Percentiles rank a stretch among this genome's conserved stretches.
Evolutionary conservation across 1,140 invertebrate genomes (phyloP).

Genomic region (Phymastichus coffea): DNA sequence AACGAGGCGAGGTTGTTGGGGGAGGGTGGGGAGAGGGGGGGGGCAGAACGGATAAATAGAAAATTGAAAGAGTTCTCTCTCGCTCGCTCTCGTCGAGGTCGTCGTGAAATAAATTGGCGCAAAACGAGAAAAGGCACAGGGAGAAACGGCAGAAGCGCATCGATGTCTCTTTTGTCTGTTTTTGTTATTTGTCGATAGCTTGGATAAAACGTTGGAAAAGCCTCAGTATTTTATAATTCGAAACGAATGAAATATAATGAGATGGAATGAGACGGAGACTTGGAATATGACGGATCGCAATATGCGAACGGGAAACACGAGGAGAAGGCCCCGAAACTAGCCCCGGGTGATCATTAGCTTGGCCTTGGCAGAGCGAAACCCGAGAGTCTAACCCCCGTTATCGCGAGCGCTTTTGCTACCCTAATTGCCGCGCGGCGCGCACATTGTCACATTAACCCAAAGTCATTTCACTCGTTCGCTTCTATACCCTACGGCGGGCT

Average conservation of each 20-base stretch:
- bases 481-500: too few relatives aligned
- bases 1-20: slow-evolving; percentile 5
- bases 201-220: too few relatives aligned
- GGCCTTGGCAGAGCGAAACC: slow-evolving; percentile 37
- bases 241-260: too few relatives aligned
- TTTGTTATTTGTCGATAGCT: too few relatives aligned
- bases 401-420: slow-evolving; percentile 19
- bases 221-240: too few relatives aligned
- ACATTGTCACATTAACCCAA: slow-evolving; percentile 26
- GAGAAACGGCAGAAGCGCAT: too few relatives aligned
- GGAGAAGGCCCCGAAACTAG: slow-evolving; percentile 29
- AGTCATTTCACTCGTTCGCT: too few relatives aligned
- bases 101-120: background rate
- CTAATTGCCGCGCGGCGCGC: slow-evolving; percentile 34
- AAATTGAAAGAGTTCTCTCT: slow-evolving; percentile 21
- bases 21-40: slow-evolving; percentile 4
- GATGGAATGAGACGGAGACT: slow-evolving; percentile 22
- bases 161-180: too few relatives aligned
- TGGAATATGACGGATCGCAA: too few relatives aligned
- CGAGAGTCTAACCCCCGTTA: slow-evolving; percentile 38
- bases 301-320: slow-evolving; percentile 7
- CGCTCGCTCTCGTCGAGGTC: too few relatives aligned
- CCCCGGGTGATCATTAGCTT: slow-evolving; percentile 47
- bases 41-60: slow-evolving; percentile 23
- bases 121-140: background rate